phyloP scores from a whole-genome alignment of 2,888 invertebrate species.

The Polymixis lichenea region DNA sequence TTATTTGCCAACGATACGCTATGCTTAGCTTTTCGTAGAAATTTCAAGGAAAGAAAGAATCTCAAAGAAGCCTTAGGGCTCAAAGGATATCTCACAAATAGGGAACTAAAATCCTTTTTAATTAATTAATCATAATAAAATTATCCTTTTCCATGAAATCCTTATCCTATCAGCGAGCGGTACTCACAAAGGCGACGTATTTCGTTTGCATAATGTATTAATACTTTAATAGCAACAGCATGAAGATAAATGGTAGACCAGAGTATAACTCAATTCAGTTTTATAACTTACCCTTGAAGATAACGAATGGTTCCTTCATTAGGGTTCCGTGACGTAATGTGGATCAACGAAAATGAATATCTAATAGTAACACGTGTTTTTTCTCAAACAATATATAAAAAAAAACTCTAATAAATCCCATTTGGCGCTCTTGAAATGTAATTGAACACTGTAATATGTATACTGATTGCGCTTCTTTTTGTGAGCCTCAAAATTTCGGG shows the following conservation, averaged over 20 bases:
- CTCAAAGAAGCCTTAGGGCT: no score
- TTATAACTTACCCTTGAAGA: slow-evolving; percentile 42
- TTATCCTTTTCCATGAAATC: neutral
- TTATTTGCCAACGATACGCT: neutral
- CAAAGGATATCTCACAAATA: neutral
- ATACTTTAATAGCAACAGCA: slow-evolving; percentile 26
- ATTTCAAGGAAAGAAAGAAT: no score
- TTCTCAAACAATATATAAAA: no score
- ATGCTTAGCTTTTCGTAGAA: no score
- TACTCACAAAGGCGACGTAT: slow-evolving; percentile 18
- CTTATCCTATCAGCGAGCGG: slow-evolving; percentile 17
- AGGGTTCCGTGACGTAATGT: neutral
- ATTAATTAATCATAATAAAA: slow-evolving; percentile 11
- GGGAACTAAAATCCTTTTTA: neutral
- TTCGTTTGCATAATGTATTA: slow-evolving; percentile 44
- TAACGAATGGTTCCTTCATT: slow-evolving; percentile 31
- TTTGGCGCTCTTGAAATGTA: no score
- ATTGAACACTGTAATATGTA: no score
- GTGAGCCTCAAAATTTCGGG: no score
- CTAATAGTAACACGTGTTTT: neutral
- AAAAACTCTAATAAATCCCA: no score
- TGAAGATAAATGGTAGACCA: slow-evolving; percentile 47
- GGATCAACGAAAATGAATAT: neutral
- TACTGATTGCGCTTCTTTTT: no score
- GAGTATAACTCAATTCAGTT: slow-evolving; percentile 44